phyloP scores from a whole-genome alignment of 2,797 vertebrate species.

The Phyllotis vaccarum region DNA sequence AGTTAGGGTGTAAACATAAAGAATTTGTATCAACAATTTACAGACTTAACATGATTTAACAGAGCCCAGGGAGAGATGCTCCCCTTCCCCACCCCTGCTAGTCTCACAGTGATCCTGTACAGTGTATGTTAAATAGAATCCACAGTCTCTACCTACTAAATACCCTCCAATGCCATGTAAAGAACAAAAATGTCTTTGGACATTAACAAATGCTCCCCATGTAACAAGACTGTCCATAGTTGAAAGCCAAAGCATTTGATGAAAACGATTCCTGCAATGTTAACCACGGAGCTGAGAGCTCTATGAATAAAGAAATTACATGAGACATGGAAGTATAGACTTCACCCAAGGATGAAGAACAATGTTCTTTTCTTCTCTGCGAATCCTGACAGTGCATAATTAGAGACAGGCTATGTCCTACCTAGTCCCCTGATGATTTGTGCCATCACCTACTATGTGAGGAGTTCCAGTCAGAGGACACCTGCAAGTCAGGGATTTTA shows the following conservation, averaged over 20 bases:
- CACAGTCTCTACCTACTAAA: neutral
- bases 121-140: neutral
- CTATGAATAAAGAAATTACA: neutral
- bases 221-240: neutral
- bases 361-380: neutral
- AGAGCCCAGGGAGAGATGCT: too few relatives aligned
- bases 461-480: neutral
- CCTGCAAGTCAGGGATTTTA: neutral
- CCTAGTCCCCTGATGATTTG: neutral
- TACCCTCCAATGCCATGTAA: neutral
- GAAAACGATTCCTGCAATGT: neutral
- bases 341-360: neutral
- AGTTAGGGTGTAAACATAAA: neutral
- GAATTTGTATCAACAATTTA: neutral
- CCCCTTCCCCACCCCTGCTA: neutral
- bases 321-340: neutral
- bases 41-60: neutral
- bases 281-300: neutral
- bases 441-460: neutral
- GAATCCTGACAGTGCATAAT: neutral
- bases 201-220: neutral
- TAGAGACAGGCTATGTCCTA: neutral
- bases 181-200: slow-evolving; percentile 8
- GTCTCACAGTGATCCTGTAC: neutral
- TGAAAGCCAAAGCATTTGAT: neutral